Evolutionary conservation across 2,888 invertebrate genomes (phyloP).

Genomic region (Micropterix aruncella): DNA sequence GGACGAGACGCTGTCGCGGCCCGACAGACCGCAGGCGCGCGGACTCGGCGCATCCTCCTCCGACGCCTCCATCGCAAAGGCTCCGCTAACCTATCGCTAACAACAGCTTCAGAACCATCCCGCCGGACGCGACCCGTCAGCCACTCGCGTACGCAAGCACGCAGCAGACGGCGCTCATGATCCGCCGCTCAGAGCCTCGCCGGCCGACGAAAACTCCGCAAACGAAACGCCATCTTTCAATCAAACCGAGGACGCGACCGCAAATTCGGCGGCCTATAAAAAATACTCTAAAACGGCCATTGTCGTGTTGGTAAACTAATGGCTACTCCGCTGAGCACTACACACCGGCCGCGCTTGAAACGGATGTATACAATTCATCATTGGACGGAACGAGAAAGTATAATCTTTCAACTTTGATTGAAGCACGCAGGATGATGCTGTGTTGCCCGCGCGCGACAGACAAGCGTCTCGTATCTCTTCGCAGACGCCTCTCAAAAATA

Average conservation of each 20-base stretch:
- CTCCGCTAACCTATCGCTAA: no score
- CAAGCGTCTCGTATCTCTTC: no score
- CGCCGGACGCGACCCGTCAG: slow-evolving; percentile 1
- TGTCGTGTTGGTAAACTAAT: slow-evolving; percentile 41
- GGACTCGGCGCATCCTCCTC: slow-evolving; percentile 44
- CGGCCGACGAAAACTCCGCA: slow-evolving; percentile 48
- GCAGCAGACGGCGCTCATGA: no score
- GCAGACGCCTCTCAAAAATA: no score
- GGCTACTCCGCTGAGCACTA: not conserved
- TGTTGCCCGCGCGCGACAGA: not conserved
- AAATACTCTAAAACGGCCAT: slow-evolving; percentile 38
- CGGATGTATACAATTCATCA: slow-evolving; percentile 26
- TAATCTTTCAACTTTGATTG: not conserved
- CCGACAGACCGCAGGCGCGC: slow-evolving; percentile 34
- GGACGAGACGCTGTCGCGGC: slow-evolving; percentile 34
- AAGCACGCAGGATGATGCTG: not conserved
- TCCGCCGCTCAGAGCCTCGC: slow-evolving; percentile 23
- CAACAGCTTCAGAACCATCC: no score
- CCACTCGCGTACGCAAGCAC: not conserved
- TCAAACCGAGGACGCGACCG: slow-evolving; percentile 45
- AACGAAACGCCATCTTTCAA: slow-evolving; percentile 49
- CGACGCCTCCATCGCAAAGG: slow-evolving; percentile 41
- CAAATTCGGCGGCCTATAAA: slow-evolving; percentile 40
- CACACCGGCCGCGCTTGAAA: not conserved
- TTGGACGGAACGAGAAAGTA: slow-evolving; percentile 34